Evolutionary conservation across 2,113 vertebrate genomes (phyloP).

Genomic region (Phrynosoma platyrhinos): DNA sequence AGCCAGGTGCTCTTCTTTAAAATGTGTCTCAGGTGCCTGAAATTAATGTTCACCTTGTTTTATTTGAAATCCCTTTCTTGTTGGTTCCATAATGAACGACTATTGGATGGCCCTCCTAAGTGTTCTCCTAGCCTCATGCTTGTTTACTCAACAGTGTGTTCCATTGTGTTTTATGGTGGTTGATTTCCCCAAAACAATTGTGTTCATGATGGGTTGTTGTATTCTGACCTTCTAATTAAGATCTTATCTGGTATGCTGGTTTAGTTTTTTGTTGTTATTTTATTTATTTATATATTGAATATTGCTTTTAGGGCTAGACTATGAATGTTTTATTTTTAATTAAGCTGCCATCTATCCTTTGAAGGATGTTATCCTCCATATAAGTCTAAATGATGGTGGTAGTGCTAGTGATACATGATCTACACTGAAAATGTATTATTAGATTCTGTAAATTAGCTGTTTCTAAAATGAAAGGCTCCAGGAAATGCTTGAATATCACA

Average conservation of each 20-base stretch:
- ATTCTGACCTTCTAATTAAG: no score
- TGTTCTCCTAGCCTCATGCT: not conserved
- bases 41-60: not conserved
- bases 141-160: not conserved
- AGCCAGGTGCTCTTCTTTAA: not conserved
- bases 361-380: no score
- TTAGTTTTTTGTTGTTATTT: no score
- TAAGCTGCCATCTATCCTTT: no score
- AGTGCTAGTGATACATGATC: no score
- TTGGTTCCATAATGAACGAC: constrained; percentile 17
- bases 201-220: not conserved
- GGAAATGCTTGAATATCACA: not conserved
- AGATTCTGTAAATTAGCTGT: not conserved
- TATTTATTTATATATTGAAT: no score
- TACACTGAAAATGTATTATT: not conserved
- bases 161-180: not conserved
- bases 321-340: no score
- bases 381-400: no score
- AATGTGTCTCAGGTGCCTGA: rapidly evolving
- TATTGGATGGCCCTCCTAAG: constrained; percentile 20
- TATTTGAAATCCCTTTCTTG: constrained; percentile 19
- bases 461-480: not conserved
- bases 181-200: not conserved
- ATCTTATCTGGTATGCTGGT: no score
- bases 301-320: no score